Conservation (phyloP, 53 echinoderm and acorn worm species). For the Echinometra lucunter region DNA sequence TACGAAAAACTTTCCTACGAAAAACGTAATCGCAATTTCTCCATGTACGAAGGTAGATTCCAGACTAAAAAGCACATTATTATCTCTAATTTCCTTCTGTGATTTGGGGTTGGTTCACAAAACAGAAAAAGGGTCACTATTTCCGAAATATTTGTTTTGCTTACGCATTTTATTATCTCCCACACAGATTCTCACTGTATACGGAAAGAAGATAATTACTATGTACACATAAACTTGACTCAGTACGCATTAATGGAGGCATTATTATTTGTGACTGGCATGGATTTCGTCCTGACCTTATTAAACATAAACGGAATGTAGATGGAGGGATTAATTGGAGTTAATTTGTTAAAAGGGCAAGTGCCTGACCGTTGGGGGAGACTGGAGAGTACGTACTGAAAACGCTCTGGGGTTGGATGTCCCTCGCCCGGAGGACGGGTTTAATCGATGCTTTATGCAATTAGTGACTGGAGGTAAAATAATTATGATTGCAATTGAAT, state of each 20-base stretch:
- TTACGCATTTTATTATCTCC: no score
- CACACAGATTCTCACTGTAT: neutral
- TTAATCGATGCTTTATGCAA: slow-evolving; percentile 40
- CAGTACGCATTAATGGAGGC: neutral
- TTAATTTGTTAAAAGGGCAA: slow-evolving; percentile 37
- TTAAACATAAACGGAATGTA: neutral
- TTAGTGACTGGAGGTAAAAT: slow-evolving; percentile 54
- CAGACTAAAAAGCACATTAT: neutral
- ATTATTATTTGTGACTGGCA: neutral
- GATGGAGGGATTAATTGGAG: slow-evolving; percentile 32
- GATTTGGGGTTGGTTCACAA: no score
- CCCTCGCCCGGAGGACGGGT: neutral
- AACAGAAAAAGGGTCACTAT: no score
- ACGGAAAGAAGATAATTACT: neutral
- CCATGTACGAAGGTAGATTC: neutral
- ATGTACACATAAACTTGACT: neutral
- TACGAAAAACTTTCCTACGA: neutral
- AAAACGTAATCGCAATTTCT: neutral
- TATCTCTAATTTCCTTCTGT: no score
- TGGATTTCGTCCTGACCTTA: slow-evolving; percentile 18
- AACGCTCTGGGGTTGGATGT: neutral
- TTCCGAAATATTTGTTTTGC: no score
- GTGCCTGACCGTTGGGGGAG: neutral
- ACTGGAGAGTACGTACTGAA: neutral
- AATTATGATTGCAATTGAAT: slow-evolving; percentile 58